Percentiles rank a stretch among this genome's conserved stretches.
These are phyloP conservation scores for Ctenoplectra terminalis DNA, from an alignment of 1,140 invertebrate species.

Conservation along the genomic window DNA sequence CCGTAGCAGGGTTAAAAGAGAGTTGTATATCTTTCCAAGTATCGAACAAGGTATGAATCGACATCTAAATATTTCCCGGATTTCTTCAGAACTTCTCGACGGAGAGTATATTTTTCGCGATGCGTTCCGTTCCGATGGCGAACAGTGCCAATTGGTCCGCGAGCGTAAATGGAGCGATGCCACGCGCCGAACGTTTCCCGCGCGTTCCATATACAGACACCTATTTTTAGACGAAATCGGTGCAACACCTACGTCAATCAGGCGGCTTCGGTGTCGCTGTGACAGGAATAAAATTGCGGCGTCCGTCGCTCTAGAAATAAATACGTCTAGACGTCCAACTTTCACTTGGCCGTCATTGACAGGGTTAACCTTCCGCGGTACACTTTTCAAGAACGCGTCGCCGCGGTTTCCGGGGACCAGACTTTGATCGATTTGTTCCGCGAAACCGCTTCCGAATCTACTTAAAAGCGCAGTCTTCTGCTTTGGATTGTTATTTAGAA, in stretches of 20 bases:
- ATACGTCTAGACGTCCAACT: slow-evolving; percentile 56
- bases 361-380: slow-evolving; percentile 44
- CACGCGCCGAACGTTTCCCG: slow-evolving; percentile 40
- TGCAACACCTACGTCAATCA: slow-evolving; percentile 57
- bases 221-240: slow-evolving; percentile 54
- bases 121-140: background rate
- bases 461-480: too few relatives aligned
- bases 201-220: slow-evolving; percentile 44
- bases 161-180: slow-evolving; percentile 43
- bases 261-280: slow-evolving; percentile 35
- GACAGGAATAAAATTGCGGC: slow-evolving; percentile 48
- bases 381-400: slow-evolving; percentile 42
- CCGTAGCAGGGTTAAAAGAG: too few relatives aligned
- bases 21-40: too few relatives aligned
- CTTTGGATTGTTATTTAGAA: too few relatives aligned
- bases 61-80: too few relatives aligned
- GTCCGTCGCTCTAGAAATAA: slow-evolving; percentile 53
- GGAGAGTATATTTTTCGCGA: too few relatives aligned
- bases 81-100: too few relatives aligned
- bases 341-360: slow-evolving; percentile 53
- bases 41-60: too few relatives aligned
- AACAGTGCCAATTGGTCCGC: slow-evolving; percentile 31
- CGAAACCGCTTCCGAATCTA: background rate
- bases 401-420: background rate
- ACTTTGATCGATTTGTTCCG: background rate